Evolutionary conservation across 2,888 invertebrate species (phyloP), one percentile per base, ranked within the genome.

Genomic region (Xylophagus ater): DNA sequence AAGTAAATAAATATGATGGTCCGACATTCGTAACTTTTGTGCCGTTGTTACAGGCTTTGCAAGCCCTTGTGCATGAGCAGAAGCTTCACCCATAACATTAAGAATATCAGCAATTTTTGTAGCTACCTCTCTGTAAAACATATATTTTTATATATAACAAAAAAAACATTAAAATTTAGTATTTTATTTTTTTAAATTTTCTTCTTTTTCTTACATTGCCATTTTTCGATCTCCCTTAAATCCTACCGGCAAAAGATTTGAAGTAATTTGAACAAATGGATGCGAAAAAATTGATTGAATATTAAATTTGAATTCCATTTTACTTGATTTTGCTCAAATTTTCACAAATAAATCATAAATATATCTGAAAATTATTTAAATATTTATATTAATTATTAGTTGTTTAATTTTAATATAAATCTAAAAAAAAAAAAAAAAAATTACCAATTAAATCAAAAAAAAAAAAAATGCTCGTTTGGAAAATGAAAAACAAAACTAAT

Each of bases 31-130:
- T 26, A 85, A 60, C 51, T 78, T 76, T 14, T 78, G 73, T 0
- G 80, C 72, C 1, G 78, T 78, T 15, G 85, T 86, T 48, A 86
- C 81, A 1, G 80, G 72, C 54, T 77, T 80, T 48, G 66, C 73
- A 2, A 86, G 68, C 2, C 78, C 81, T 61, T 86, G 86, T 4
- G 83, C 81, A 13, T 62, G 58, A 0, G 84, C 80, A 3, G 86
- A 86, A 40, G 77, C 73, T 56, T 75, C 71, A 1, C 86, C 86
- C 55, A 86, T 70, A 7, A 65, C 66, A 58, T 85, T 81, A 20
- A 86, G 67, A 31, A 83, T 63, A 53, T 72, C 73, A 2, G 73
- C 66, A 48, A 78, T 63, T 54, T 73, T 72, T 33, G 69, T 66
- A 47, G 74, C 71, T 45, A 70, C 69, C 58, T 78, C 74, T 62